Conservation (phyloP, 2,113 vertebrate species). For the Colossoma macropomum region DNA sequence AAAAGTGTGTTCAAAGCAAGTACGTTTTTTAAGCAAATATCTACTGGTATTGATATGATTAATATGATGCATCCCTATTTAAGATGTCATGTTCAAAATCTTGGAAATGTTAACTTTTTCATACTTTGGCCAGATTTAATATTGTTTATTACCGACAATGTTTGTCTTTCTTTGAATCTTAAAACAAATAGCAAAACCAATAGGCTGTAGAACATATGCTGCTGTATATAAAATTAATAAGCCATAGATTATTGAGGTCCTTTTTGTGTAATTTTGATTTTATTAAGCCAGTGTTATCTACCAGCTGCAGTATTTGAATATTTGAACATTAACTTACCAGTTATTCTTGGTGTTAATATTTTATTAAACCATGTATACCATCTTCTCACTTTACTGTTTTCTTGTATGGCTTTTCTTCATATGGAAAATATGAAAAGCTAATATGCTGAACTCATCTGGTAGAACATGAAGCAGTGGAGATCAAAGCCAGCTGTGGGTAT, state of each 20-base stretch:
- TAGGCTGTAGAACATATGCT: conserved; percentile 32
- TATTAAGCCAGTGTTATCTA: conserved; percentile 61
- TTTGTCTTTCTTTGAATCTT: conserved; percentile 28
- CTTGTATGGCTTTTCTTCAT: not conserved
- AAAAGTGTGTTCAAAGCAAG: too few relatives aligned
- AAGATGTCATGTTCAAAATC: not conserved
- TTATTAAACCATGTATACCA: conserved; percentile 64
- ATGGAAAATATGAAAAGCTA: not conserved
- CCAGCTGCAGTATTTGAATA: conserved; percentile 56
- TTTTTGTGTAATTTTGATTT: conserved; percentile 32
- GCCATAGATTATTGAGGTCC: conserved; percentile 14
- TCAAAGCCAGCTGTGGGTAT: conserved; percentile 59
- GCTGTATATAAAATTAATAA: conserved; percentile 53
- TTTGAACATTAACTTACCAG: conserved; percentile 54
- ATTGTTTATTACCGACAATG: conserved; percentile 26
- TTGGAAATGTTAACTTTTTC: not conserved
- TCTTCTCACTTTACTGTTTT: conserved; percentile 4
- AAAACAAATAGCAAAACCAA: conserved; percentile 3
- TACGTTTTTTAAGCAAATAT: too few relatives aligned
- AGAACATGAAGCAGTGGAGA: not conserved
- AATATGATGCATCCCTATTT: too few relatives aligned
- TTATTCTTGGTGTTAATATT: conserved; percentile 49
- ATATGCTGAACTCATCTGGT: not conserved
- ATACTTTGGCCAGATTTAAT: not conserved
- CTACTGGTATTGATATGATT: too few relatives aligned